A percentile compares a stretch with the other conserved stretches of the same genome.
These are phyloP conservation scores for Buceros bicornis DNA, from an alignment of 2,797 vertebrate genomes.

Conservation along the genomic window DNA sequence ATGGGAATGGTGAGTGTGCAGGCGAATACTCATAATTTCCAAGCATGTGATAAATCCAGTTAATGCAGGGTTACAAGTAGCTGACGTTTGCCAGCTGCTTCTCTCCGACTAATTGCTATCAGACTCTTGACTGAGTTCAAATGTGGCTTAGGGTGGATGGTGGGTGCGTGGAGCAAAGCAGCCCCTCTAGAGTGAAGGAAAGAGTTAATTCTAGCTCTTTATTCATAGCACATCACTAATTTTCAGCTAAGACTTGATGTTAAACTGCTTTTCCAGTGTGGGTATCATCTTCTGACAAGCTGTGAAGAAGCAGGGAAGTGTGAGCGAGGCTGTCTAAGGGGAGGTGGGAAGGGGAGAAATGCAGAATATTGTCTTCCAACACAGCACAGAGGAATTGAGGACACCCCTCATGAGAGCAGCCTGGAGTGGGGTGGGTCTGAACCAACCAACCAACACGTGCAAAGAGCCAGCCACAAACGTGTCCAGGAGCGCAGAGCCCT, in stretches of 20 bases:
- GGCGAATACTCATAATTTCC: slow-evolving; percentile 10
- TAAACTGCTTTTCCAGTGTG: slow-evolving; percentile 10
- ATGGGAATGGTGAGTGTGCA: neutral
- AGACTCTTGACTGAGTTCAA: neutral
- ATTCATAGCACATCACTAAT: neutral
- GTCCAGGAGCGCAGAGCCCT: neutral
- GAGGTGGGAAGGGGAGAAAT: neutral
- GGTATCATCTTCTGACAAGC: slow-evolving; percentile 37
- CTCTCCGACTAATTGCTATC: neutral
- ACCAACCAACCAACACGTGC: neutral
- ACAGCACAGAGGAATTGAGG: neutral
- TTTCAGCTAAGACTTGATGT: slow-evolving; percentile 19
- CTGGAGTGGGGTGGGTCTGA: neutral
- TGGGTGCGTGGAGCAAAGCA: neutral
- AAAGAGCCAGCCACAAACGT: neutral
- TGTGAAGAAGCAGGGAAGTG: slow-evolving; percentile 10
- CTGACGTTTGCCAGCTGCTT: slow-evolving; percentile 10
- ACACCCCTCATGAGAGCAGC: neutral
- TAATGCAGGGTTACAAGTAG: neutral
- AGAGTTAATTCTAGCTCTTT: slow-evolving; percentile 22
- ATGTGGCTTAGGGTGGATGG: neutral
- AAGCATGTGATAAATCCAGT: slow-evolving; percentile 12
- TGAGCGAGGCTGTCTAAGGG: neutral
- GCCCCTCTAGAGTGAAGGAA: neutral
- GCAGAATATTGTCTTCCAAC: neutral